Conservation (phyloP, 2,797 vertebrate genomes). For the Darevskia mixta region DNA sequence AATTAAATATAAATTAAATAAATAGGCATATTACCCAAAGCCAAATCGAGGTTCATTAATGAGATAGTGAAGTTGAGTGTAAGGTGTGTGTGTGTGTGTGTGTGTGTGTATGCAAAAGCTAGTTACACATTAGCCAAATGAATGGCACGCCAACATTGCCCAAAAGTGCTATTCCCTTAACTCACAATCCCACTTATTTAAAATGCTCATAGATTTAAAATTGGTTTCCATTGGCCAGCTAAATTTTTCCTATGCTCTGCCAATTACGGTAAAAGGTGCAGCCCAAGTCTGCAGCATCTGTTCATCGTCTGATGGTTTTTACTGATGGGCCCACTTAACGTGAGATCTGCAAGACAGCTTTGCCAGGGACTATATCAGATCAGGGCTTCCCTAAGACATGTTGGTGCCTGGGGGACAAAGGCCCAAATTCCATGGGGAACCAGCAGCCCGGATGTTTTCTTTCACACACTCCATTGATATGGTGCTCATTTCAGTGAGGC, state of each 20-base stretch:
- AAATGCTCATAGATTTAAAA: not conserved
- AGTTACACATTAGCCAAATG: not conserved
- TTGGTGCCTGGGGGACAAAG: not conserved
- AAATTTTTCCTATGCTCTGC: not conserved
- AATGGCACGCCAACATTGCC: not conserved
- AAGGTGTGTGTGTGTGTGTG: no score
- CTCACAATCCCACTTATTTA: not conserved
- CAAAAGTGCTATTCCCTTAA: not conserved
- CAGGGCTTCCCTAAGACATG: not conserved
- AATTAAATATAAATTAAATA: not conserved
- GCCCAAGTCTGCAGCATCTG: not conserved
- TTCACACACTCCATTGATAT: not conserved
- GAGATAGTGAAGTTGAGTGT: not conserved
- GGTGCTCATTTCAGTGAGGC: not conserved
- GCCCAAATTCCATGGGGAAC: not conserved
- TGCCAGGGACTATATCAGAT: not conserved
- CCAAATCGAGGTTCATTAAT: not conserved
- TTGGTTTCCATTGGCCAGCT: not conserved
- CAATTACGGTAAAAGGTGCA: not conserved
- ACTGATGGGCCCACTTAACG: not conserved
- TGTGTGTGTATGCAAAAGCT: no score
- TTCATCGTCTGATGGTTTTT: not conserved
- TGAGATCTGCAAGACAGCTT: not conserved
- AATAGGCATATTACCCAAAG: not conserved
- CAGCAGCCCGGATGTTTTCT: not conserved